Conservation (phyloP, 2,888 invertebrate genomes). For the Tetheella fluctuosa region DNA sequence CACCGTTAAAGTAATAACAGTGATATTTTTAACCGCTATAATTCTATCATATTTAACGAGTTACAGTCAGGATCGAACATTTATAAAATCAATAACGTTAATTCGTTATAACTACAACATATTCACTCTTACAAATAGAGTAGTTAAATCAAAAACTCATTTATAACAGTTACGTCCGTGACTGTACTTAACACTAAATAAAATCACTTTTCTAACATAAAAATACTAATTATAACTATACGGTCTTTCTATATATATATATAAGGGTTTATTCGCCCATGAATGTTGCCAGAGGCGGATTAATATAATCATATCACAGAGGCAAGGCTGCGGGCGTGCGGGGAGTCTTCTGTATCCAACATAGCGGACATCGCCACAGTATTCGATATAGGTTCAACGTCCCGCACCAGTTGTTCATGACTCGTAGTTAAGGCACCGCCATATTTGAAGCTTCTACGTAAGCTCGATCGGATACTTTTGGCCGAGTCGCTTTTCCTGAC, state of each 20-base stretch:
- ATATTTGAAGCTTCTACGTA: constrained; percentile 73
- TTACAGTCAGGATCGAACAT: not conserved
- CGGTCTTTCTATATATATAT: not conserved
- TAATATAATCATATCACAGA: constrained; percentile 64
- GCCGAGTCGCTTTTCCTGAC: constrained; percentile 74
- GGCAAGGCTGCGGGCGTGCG: constrained; percentile 60
- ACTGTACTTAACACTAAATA: constrained; percentile 5
- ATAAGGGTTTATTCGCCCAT: not conserved
- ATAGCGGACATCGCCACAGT: constrained; percentile 78
- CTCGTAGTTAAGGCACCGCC: constrained; percentile 76
- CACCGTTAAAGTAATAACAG: constrained; percentile 5
- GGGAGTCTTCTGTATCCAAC: constrained; percentile 55
- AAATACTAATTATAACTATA: not conserved
- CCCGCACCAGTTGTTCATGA: constrained; percentile 85
- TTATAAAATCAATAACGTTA: not conserved
- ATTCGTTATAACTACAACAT: not conserved
- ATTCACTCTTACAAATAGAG: constrained; percentile 2
- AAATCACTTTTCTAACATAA: constrained; percentile 7
- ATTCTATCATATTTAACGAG: constrained; percentile 4
- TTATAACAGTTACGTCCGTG: not conserved
- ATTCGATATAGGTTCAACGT: constrained; percentile 84
- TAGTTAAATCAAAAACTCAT: not conserved
- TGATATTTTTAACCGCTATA: not conserved
- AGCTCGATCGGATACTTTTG: constrained; percentile 71
- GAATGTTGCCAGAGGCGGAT: constrained; percentile 1